Base-by-base conservation (phyloP, 2,888 invertebrate species). In the Limnephilus lunatus region DNA sequence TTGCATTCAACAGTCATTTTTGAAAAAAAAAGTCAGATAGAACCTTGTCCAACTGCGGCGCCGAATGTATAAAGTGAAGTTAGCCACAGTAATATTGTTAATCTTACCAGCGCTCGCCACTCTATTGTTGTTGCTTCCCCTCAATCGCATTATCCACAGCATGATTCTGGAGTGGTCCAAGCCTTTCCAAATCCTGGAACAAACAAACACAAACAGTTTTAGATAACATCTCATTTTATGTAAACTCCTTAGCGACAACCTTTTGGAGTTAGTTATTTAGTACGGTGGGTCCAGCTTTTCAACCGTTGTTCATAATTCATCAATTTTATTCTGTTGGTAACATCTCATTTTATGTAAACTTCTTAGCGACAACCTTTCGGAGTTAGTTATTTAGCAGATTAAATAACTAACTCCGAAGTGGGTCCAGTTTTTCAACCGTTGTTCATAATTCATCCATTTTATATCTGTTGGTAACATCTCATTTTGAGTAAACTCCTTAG, bases 81-180 rank as follows among this genome's bases (percentile, higher is more conserved):
- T 3, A 68, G 68, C 68, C 25, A n/a, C 25, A 32, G 39, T 85
- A 32, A 85, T 19, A 9, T 44, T 2, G 25, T 44, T 19, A 44
- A 44, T n/a, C 93, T 93, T 44, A 93, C 93, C 93, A 30, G 92
- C 89, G 11, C 92, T 87, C 14, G 93, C 92, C 39, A 92, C 89
- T 31, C 92, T 91, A 91, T 92, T 93, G 91, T 93, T 93, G 88
- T 93, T 93, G 90, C 92, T 93, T 32, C 93, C 93, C 35, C 93
- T 93, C 25, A 93, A 86, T 44, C 93, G 85, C 93, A 93, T 93
- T 19, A 93, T 93, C 93, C 93, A 93, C 91, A 93, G 92, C 93
- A 93, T 93, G 92, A 90, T 92, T 81, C 88, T 89, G 88, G 88
- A 89, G 80, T 83, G 90, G 90, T 83, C 82, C 44, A 83, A 82